Evolutionary conservation across 2,113 vertebrate species (phyloP), one percentile per base, ranked within the genome.

Genomic region (Pheucticus melanocephalus): DNA sequence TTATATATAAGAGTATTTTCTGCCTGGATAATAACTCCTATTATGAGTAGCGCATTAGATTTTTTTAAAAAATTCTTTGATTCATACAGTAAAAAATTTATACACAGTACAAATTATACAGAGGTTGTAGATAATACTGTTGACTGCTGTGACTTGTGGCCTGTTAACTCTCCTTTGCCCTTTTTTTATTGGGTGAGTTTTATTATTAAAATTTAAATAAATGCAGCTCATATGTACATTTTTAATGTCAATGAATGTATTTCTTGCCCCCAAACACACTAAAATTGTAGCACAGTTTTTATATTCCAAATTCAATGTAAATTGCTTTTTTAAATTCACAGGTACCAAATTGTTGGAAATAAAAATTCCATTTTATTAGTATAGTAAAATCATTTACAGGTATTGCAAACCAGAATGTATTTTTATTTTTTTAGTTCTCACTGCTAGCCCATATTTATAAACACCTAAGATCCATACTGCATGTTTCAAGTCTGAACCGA

Each of bases 141-240:
- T 90, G n/a, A 27, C 89, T 93, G 23, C 24, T 90, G 45, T 91
- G 77, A 85, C 82, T 96, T 80, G 24, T 71, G 92, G 91, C 48
- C n/a, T 42, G 21, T 40, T 80, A 87, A 47, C 12, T 54, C n/a
- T n/a, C 15, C 47, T 79, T 50, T 82, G 10, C 12, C 30, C 4
- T 47, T 68, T 40, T 79, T 64, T 50, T 50, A 42, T 6, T 86
- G 21, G 4, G 39, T 63, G 40, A 51, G n/a, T 21, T 84, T 20
- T 72, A 54, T 78, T 79, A 90, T 18, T 24, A 64, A 71, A 60
- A 42, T 53, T 84, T 76, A 42, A 64, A 30, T 48, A 54, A 76
- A 37, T 45, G 33, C 30, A 69, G 5, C 13, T 85, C 14, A 75
- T 24, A 27, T 37, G 17, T 79, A 24, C 5, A 12, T 86, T 91